A percentile compares a stretch with the other conserved stretches of the same genome.
These are phyloP conservation scores for Phaethornis superciliosus DNA, from an alignment of 2,113 vertebrate species.

Conservation along the genomic window DNA sequence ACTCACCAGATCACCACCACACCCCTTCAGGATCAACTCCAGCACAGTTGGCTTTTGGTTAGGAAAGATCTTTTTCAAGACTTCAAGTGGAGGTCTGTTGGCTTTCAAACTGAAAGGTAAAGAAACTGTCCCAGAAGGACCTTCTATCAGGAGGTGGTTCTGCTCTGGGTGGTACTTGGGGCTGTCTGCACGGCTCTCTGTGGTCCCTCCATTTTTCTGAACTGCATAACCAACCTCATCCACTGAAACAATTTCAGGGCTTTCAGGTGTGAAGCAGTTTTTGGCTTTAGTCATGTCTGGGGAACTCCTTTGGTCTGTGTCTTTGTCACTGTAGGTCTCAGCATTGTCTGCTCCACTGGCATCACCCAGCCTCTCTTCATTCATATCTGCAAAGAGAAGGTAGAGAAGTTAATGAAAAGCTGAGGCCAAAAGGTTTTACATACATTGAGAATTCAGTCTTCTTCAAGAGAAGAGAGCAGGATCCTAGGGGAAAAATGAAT, in stretches of 20 bases:
- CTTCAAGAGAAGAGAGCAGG: neutral
- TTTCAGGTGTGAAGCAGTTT: slow-evolving; percentile 86
- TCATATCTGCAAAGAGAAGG: slow-evolving; percentile 79
- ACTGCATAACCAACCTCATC: slow-evolving; percentile 83
- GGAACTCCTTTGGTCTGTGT: slow-evolving; percentile 87
- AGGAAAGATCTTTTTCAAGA: slow-evolving; percentile 96
- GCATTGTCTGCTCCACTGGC: slow-evolving; percentile 80
- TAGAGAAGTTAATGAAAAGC: slow-evolving; percentile 30
- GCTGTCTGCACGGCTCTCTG: slow-evolving; percentile 81
- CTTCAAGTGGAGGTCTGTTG: slow-evolving; percentile 93
- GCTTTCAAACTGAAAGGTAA: slow-evolving; percentile 91
- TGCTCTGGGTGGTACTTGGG: slow-evolving; percentile 85
- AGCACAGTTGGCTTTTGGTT: slow-evolving; percentile 93
- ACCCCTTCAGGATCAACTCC: slow-evolving; percentile 95
- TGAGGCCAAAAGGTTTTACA: neutral
- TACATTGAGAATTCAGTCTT: neutral
- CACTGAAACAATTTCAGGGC: slow-evolving; percentile 84
- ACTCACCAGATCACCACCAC: slow-evolving; percentile 93
- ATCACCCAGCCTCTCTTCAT: slow-evolving; percentile 86
- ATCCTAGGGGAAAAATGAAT: rapidly evolving
- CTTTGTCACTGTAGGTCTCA: slow-evolving; percentile 90
- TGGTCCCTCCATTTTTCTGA: slow-evolving; percentile 76
- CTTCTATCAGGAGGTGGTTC: slow-evolving; percentile 88
- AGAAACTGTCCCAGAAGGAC: slow-evolving; percentile 87
- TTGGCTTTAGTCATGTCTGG: slow-evolving; percentile 87